Evolutionary conservation across 2,888 invertebrate genomes (phyloP), one percentile per base, ranked within the genome.

Genomic region (Limnephilus lunatus): DNA sequence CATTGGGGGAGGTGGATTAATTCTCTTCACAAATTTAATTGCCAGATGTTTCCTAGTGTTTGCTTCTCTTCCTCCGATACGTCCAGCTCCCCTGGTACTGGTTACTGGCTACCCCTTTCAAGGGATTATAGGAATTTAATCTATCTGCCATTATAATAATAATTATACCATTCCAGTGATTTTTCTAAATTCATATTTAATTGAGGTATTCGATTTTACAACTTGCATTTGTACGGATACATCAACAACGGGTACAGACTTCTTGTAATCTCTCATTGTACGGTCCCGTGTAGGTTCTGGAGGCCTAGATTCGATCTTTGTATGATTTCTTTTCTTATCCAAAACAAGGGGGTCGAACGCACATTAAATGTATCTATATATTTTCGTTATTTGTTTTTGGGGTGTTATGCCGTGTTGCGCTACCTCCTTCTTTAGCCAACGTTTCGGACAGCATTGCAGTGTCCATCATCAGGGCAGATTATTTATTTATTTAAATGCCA

Each of bases 1-100:
- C 90, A 68, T 82, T 92, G 81, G 92, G 90, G 92, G 91, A 86
- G 90, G 93, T 90, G 93, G 93, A 93, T 93, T 93, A 93, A 93
- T 93, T 93, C 93, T 91, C 91, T 93, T 93, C 90, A 90, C 92
- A 92, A 93, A 93, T 93, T 93, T 93, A 93, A 93, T 93, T 93
- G 93, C 93, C 93, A 93, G 93, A 93, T 93, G 93, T 93, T 93
- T 92, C 92, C 92, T 92, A 92, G 89, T 91, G 85, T 92, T 93
- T 92, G 86, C 91, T 90, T 85, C 92, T 92, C 92, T 89, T 81
- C 90, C 48, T 86, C 90, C 89, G 39, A 53, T 86, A 81, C 81
- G 81, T 68, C 81, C 5, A 31, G 9, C 83, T 48, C 86, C 86
- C 39, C 81, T 80, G 3, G n/a, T 39, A 39, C 7, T 7, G 39